phyloP scores from a whole-genome alignment of 1,140 invertebrate species.

The Panulirus ornatus region DNA sequence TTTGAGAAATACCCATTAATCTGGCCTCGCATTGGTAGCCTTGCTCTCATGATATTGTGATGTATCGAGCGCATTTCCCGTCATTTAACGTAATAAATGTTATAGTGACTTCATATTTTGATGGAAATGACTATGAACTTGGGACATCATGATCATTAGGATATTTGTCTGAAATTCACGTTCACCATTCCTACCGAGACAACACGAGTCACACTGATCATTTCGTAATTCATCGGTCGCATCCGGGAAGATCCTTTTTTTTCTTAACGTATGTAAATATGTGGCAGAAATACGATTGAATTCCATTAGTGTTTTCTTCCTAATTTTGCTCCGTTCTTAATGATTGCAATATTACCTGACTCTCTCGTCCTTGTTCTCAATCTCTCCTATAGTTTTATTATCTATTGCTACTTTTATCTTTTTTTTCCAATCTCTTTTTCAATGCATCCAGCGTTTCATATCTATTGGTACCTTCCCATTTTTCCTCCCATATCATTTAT shows the following conservation, averaged over 20 bases:
- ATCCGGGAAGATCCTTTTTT: not conserved
- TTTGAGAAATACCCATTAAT: too few species aligned
- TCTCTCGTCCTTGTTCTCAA: slow-evolving; percentile 10
- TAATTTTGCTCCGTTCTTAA: not conserved
- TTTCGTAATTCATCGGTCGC: too few species aligned
- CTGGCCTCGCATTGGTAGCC: too few species aligned
- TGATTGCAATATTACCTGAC: not conserved
- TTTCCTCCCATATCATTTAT: not conserved
- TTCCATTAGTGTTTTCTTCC: not conserved
- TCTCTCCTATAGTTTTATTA: slow-evolving; percentile 16
- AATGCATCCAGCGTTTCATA: not conserved
- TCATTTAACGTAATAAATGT: too few species aligned
- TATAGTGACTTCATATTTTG: too few species aligned
- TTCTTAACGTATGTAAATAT: not conserved
- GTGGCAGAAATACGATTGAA: not conserved
- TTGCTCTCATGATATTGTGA: too few species aligned
- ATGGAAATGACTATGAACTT: too few species aligned
- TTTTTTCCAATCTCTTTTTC: slow-evolving; percentile 3
- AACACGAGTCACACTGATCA: too few species aligned
- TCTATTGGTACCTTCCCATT: not conserved
- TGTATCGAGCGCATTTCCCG: too few species aligned
- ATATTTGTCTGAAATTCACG: too few species aligned
- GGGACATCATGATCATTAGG: too few species aligned
- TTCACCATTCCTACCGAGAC: too few species aligned
- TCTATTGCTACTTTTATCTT: not conserved